Base-by-base conservation (phyloP, 1,140 invertebrate species). In the Vanessa atalanta region DNA sequence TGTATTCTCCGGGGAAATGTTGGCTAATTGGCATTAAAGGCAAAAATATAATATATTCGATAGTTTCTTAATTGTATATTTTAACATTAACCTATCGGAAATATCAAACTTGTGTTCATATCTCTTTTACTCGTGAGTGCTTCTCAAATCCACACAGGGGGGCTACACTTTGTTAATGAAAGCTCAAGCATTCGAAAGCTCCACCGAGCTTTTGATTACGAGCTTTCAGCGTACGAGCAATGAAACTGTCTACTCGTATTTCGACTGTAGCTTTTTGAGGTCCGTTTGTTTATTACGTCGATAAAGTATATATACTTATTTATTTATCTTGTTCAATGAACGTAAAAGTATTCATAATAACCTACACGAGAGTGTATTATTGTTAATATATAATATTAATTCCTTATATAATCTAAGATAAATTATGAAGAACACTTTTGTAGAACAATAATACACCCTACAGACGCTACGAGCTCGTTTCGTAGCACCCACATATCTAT, bases 161-260 rank as follows among this genome's bases (percentile, higher is more conserved):
- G 16, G 9, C 11, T 11, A 57, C 53, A 57, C 53, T 57, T 57
- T 57, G 53, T 57, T 57, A 57, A 57, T 57, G 53, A 57, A 57
- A 57, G 20, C 23, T 11, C 53, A 57, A 57, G 53, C 53, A 57
- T 57, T 23, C 53, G 53, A 13, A 57, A 57, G 53, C 53, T 57
- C 53, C 51, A 16, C n/a, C 16, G 8, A 57, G 53, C 53, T 57
- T 57, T 57, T 57, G 53, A 57, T 57, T 23, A 57, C 53, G 53
- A 57, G 53, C 53, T 57, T 23, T 57, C 53, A 57, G 53, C 20
- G 8, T n/a, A 53, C 51, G 53, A 57, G 6, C 53, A 23, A 57
- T 57, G 53, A 57, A 57, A 57, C 53, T 23, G 20, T 57, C 16
- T 51, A n/a, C 50, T 55, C 53, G 53, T 23, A 57, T 57, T 57